Base-by-base conservation (phyloP, 2,888 invertebrate species). In the Agriopis aurantiaria region DNA sequence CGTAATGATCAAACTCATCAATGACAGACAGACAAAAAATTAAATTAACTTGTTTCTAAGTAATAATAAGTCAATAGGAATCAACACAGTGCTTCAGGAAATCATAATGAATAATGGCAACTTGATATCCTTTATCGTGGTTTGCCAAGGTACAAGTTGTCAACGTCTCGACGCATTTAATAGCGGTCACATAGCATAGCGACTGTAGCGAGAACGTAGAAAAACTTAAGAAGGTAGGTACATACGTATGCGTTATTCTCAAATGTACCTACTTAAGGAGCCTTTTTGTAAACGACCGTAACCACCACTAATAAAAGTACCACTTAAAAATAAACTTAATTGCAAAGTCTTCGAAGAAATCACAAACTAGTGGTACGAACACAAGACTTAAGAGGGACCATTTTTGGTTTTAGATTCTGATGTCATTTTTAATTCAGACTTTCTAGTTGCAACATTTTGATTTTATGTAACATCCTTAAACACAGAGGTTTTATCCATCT, bases 51-150 rank as follows among this genome's bases (percentile, higher is more conserved):
- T n/a, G 1, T 10, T 43, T 10, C 8, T n/a, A 14, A 49, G 7
- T n/a, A 4, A 49, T 5, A 7, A 8, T 52, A 23, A 10, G 23
- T 23, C 9, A 23, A 23, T 23, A 52, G 23, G 10, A 23, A 17
- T 52, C 8, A 10, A 52, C 23, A 23, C 1, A 52, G 17, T 45
- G 43, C 11, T 56, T 56, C 55, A 55, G 55, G 64, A 65, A 49
- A 65, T 57, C n/a, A 51, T 17, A 11, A 49, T 48, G 3, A 51
- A 52, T 52, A 41, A 56, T 58, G 12, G 52, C 52, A 57, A 68
- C 53, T 62, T 65, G 63, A 74, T 76, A 77, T 65, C 57, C 64
- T 65, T 23, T 57, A 57, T 58, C 45, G 43, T 6, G 46, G 58
- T 6, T 46, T 58, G 33, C 8, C 46, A 46, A 58, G 46, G 23